Base-by-base conservation (phyloP, 2,113 vertebrate genomes). In the Xenopus laevis region DNA sequence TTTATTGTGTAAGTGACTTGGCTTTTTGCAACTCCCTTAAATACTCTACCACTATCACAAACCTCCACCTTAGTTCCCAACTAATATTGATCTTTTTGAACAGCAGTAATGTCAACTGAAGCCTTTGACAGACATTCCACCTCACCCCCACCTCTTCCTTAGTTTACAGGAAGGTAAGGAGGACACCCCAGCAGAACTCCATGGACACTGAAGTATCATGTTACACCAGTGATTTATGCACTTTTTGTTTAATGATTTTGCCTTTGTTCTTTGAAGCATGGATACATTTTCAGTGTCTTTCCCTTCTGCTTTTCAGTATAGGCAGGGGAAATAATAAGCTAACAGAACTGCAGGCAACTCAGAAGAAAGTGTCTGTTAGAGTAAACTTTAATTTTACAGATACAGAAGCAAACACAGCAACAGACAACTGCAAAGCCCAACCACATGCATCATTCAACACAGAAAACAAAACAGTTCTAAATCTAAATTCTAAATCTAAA, bases 141-240 rank as follows among this genome's bases (percentile, higher is more conserved):
- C 8, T 40, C 33, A 40, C 33, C 33, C 33, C 33, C 33, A 6
- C 33, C 23, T 27, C 13, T 10, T 40, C 33, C 33, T 40, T 40
- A 74, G 52, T 16, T 59, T 74, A 60, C 16, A 74, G 63, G 55
- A 50, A 74, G 72, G 53, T 67, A 67, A 74, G 67, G 62, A 68
- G 50, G 23, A 68, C 61, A 33, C 23, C 65, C 33, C 27, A 11
- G 57, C 65, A 65, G 9, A 74, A 30, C 13, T 44, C 13, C 40
- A 61, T 68, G 57, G 44, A 40, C 27, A 60, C n/a, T 7, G 4
- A 3, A 74, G 10, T 10, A 53, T 74, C 65, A 61, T 53, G 30
- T 74, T 74, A 60, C 72, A 74, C 8, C 20, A 61, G 11, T 21
- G 3, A 21, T 53, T 27, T 52, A 47, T 30, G 0, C 30, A 11